A percentile compares a stretch with the other conserved stretches of the same genome.
Evolutionary conservation across 1,140 invertebrate genomes (phyloP).

Genomic region (Penaeus japonicus): DNA sequence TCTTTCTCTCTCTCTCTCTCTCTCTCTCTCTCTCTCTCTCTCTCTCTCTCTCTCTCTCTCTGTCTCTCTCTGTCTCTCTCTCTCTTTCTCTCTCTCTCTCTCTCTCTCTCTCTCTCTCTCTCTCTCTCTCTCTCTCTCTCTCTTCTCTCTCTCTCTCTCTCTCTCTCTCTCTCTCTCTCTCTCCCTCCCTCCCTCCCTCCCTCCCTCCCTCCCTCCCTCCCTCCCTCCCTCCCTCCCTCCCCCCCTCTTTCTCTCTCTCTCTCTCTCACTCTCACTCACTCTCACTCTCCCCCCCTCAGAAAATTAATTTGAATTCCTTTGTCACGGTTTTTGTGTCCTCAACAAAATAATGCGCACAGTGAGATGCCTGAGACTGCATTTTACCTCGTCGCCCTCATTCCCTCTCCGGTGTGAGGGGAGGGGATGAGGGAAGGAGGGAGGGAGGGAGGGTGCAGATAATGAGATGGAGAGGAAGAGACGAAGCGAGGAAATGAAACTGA

Average conservation of each 20-base stretch:
- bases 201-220: neutral
- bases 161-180: neutral
- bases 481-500: no score
- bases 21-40: neutral
- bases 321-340: neutral
- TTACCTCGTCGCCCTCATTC: no score
- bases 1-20: neutral
- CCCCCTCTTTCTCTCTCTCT: neutral
- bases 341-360: neutral
- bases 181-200: no score
- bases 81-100: no score
- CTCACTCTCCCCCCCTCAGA: neutral
- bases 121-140: neutral
- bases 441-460: no score
- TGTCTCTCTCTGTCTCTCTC: no score
- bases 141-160: neutral
- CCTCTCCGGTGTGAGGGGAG: no score
- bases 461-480: no score
- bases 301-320: constrained; percentile 11
- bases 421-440: no score
- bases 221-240: neutral
- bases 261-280: neutral
- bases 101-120: no score
- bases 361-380: neutral
- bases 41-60: neutral